Base-by-base conservation (phyloP, 2,888 invertebrate genomes). In the Galerucella nymphaeae region DNA sequence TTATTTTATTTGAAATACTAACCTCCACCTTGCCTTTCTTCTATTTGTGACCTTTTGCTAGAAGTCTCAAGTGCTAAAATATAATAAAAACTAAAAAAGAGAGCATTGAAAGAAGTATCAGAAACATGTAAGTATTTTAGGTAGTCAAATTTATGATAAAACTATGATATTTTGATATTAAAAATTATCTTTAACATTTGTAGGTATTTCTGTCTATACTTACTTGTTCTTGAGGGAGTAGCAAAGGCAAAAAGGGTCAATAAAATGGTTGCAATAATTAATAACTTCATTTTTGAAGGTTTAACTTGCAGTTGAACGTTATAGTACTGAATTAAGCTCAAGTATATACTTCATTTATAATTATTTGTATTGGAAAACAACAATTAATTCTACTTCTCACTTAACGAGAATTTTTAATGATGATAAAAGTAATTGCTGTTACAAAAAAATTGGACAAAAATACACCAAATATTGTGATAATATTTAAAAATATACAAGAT, bases 201-300 rank as follows among this genome's bases (percentile, higher is more conserved):
- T 4, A 10, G 5, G 0, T 57, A 18, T 20, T n/a, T 13, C 11
- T 13, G 13, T 13, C 14, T 6, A 58, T 58, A 42, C 41, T 62
- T 41, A 62, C 61, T 42, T 16, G 13, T 9, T 30, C 58, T 41
- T 62, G 61, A 41, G 8, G 61, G 5, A 42, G 61, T 11, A 62
- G 42, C 61, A 62, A 42, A 42, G 5, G 61, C 38, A 9, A 62
- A n/a, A 42, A 62, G 5, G n/a, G 14, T 16, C n/a, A 62, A 11
- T 62, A 62, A 62, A 62, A 62, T 18, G 8, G 42, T 13, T 18
- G 41, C 42, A 42, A 42, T 18, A 16, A 62, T 42, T 41, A 62
- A 16, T 13, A 18, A 16, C 61, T 42, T 62, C 61, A 62, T 62
- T 42, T 2, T 58, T 41, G 16, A 62, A 62, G 55, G 41, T 62